A percentile compares a stretch with the other conserved stretches of the same genome.
These are phyloP conservation scores for Diploscapter pachys DNA, from an alignment of 1,140 invertebrate genomes.

Conservation along the genomic window DNA sequence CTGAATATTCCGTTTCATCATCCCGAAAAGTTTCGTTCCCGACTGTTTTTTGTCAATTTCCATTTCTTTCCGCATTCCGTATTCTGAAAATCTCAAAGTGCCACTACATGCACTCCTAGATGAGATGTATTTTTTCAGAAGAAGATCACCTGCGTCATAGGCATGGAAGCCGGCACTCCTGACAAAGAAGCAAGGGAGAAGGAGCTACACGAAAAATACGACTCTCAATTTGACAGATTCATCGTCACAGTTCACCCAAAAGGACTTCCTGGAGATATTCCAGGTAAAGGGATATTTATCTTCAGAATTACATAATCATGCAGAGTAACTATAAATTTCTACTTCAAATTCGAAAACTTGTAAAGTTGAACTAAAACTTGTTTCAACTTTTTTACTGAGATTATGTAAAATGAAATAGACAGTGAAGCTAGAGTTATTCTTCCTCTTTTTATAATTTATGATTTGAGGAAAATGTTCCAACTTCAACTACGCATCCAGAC, in stretches of 20 bases:
- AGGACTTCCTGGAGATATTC: constrained; percentile 36
- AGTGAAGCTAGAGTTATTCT: too few relatives aligned
- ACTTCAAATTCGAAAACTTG: too few relatives aligned
- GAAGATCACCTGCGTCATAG: constrained; percentile 39
- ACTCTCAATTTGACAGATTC: constrained; percentile 36
- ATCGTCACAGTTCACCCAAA: constrained; percentile 40
- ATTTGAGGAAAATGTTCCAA: constrained; percentile 38
- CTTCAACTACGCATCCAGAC: constrained; percentile 35
- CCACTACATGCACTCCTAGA: too few relatives aligned
- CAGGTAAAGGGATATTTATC: constrained; percentile 7
- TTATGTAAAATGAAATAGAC: too few relatives aligned
- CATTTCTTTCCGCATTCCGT: too few relatives aligned
- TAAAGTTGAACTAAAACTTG: too few relatives aligned
- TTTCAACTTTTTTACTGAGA: too few relatives aligned
- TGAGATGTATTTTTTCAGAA: not conserved
- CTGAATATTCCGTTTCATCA: too few relatives aligned
- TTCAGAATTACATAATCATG: not conserved
- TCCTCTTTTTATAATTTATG: not conserved
- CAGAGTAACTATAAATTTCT: too few relatives aligned
- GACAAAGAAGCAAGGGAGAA: constrained; percentile 29
- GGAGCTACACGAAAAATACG: not conserved
- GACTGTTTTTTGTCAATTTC: too few relatives aligned
- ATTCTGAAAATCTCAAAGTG: too few relatives aligned
- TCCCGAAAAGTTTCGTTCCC: too few relatives aligned
- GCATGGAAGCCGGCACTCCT: constrained; percentile 38